Evolutionary conservation across 1,140 invertebrate species (phyloP), one percentile per base, ranked within the genome.

Genomic region (Oryzaephilus surinamensis): DNA sequence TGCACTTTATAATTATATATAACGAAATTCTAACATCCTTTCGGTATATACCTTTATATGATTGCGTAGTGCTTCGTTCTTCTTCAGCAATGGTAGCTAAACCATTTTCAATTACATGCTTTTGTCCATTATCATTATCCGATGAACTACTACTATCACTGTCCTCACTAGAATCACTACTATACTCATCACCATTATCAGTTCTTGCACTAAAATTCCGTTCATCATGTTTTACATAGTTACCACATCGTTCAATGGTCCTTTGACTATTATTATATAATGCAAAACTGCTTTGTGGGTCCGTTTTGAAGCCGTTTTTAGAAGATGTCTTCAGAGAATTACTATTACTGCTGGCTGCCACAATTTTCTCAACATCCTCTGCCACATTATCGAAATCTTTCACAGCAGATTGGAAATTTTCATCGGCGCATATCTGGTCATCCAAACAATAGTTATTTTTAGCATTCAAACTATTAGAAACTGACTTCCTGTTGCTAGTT

Each of bases 11-110:
- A n/a, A n/a, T n/a, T n/a, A n/a, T n/a, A n/a, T n/a, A n/a, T n/a
- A n/a, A n/a, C n/a, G n/a, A n/a, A n/a, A n/a, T n/a, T n/a, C n/a
- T n/a, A n/a, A n/a, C n/a, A n/a, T n/a, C n/a, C n/a, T 16, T 32
- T 14, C 30, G 11, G 5, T 10, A 2, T 17, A 42, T 46, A 50
- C 48, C 48, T 43, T 41, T 40, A 15, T 38, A 53, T 2, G 50
- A 49, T 20, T 8, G 23, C 2, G 38, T 30, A n/a, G 54, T 55
- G 19, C 43, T 37, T 32, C 51, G 36, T 20, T 57, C 53, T 41
- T 62, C 60, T 37, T 62, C 60, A 6, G 60, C 50, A 29, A 62
- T 62, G 10, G 60, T 62, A 12, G 52, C 54, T 32, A 62, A 38
- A 14, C 56, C 58, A 26, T 11, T 10, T 17, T 52, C 45, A 13